Evolutionary conservation across 2,113 vertebrate species (phyloP).

Genomic region (Hydropotes inermis): DNA sequence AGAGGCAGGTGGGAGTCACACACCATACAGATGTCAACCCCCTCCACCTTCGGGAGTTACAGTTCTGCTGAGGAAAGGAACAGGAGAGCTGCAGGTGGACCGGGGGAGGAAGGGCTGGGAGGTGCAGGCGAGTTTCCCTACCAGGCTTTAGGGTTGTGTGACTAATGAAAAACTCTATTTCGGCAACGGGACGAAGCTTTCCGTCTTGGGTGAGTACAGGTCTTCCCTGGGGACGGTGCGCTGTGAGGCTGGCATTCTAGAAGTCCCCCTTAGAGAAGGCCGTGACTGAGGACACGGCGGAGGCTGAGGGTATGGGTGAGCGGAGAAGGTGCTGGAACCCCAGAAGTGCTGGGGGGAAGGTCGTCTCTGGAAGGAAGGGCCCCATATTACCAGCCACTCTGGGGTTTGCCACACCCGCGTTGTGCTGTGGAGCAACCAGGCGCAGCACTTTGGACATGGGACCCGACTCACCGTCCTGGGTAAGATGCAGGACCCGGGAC

Average conservation of each 20-base stretch:
- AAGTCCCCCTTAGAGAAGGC: neutral
- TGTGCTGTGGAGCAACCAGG: neutral
- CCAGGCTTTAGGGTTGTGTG: slow-evolving; percentile 79
- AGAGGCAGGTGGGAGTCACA: accelerated
- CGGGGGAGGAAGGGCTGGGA: neutral
- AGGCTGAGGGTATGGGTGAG: neutral
- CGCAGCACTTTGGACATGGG: slow-evolving; percentile 41
- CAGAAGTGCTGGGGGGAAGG: neutral
- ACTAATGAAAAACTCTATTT: slow-evolving; percentile 73
- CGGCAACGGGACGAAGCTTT: slow-evolving; percentile 79
- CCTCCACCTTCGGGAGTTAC: neutral
- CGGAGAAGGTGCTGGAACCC: accelerated
- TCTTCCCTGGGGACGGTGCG: accelerated
- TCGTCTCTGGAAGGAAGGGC: neutral
- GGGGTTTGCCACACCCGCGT: neutral
- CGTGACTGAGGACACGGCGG: neutral
- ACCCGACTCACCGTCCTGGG: slow-evolving; percentile 60
- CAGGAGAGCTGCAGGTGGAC: neutral
- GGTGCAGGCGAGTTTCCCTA: slow-evolving; percentile 74
- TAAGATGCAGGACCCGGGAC: neutral
- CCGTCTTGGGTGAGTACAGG: slow-evolving; percentile 73
- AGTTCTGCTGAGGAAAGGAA: neutral
- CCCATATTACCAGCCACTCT: neutral
- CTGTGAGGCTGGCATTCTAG: accelerated
- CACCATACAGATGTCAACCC: accelerated